Evolutionary conservation across 2,797 vertebrate genomes (phyloP).

Genomic region (Peromyscus eremicus): DNA sequence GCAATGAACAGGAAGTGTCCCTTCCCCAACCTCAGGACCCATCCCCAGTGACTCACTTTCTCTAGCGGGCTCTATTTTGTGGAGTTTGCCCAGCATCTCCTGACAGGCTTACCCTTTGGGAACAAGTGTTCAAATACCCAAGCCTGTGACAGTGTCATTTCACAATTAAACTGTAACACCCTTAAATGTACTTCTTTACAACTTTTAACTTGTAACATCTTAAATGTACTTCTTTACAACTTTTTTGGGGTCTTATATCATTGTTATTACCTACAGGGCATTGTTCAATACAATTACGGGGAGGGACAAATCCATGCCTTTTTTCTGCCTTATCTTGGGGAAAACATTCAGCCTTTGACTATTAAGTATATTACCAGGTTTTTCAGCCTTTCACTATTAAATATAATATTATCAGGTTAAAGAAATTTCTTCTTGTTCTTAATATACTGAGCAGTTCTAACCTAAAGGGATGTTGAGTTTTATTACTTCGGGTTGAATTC

Average conservation of each 20-base stretch:
- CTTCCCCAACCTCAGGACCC: background rate
- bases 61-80: background rate
- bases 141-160: too few relatives aligned
- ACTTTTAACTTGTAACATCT: too few relatives aligned
- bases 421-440: background rate
- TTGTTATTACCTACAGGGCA: background rate
- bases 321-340: background rate
- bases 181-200: too few relatives aligned
- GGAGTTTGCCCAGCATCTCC: background rate
- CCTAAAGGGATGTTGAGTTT: background rate
- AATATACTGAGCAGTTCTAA: background rate
- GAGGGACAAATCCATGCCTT: background rate
- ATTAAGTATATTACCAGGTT: background rate
- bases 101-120: background rate
- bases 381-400: background rate
- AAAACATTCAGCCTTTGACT: background rate
- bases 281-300: background rate
- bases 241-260: background rate
- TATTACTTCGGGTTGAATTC: background rate
- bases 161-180: background rate
- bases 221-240: background rate
- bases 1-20: background rate
- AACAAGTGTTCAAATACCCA: background rate
- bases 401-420: background rate
- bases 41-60: background rate